Evolutionary conservation across 2,888 invertebrate genomes (phyloP).

Genomic region (Cryptosula pallasiana): DNA sequence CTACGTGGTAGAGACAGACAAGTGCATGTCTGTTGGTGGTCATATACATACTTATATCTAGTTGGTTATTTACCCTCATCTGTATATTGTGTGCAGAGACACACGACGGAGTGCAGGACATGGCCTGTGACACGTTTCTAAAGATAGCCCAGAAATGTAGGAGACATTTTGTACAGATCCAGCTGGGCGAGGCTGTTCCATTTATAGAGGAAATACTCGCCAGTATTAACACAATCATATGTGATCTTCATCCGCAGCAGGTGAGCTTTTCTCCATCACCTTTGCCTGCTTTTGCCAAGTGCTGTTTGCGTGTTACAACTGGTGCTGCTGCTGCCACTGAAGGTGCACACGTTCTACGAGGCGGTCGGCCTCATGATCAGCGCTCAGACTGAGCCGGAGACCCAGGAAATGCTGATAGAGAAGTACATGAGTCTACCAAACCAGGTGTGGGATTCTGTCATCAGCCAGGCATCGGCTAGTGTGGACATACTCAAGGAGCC

Average conservation of each 20-base stretch:
- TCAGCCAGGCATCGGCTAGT: constrained; percentile 90
- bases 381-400: constrained; percentile 82
- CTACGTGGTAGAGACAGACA: too few relatives aligned
- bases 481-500: constrained; percentile 92
- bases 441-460: constrained; percentile 96
- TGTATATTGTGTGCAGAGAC: constrained; percentile 70
- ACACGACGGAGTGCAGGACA: constrained; percentile 99
- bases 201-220: constrained; percentile 97
- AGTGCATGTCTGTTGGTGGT: too few relatives aligned
- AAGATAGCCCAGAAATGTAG: constrained; percentile 98
- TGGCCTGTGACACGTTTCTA: constrained; percentile 99
- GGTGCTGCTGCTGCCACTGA: neutral
- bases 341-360: constrained; percentile 94
- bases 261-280: constrained; percentile 56
- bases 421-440: constrained; percentile 97
- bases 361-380: constrained; percentile 99
- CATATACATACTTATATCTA: too few relatives aligned
- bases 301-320: too few relatives aligned
- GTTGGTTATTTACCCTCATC: too few relatives aligned
- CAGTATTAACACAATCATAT: constrained; percentile 93
- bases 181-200: constrained; percentile 91
- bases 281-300: too few relatives aligned
- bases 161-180: constrained; percentile 90
- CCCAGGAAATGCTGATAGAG: constrained; percentile 90
- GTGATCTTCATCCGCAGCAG: constrained; percentile 96